Percentiles rank a stretch among this genome's conserved stretches.
phyloP scores from a whole-genome alignment of 53 echinoderm and acorn worm species.

The Paelopatides confundens region DNA sequence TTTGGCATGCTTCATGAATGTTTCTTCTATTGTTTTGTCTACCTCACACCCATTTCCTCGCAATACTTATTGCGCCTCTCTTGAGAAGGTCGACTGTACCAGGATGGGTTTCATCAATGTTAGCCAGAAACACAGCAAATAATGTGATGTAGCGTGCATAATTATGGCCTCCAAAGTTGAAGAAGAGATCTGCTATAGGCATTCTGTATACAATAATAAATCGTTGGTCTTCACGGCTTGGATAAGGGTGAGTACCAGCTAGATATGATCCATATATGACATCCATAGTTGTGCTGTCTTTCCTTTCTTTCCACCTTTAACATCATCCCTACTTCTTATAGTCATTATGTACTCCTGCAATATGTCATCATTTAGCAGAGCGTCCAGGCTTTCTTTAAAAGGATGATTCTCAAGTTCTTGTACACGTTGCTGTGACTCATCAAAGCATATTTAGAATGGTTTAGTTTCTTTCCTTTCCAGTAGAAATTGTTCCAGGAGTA shows the following conservation, averaged over 20 bases:
- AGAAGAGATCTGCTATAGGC: slow-evolving; percentile 58
- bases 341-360: too few species aligned
- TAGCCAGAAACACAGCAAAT: slow-evolving; percentile 29
- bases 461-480: too few species aligned
- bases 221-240: slow-evolving; percentile 70
- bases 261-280: slow-evolving; percentile 67
- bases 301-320: slow-evolving; percentile 48
- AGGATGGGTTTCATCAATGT: slow-evolving; percentile 61
- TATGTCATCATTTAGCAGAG: too few species aligned
- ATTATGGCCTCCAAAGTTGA: slow-evolving; percentile 65
- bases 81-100: slow-evolving; percentile 55
- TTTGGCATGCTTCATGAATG: slow-evolving; percentile 68
- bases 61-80: slow-evolving; percentile 54
- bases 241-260: slow-evolving; percentile 54
- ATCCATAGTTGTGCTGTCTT: slow-evolving; percentile 82
- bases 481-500: too few species aligned
- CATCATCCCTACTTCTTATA: slow-evolving; percentile 43
- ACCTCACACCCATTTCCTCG: slow-evolving; percentile 66
- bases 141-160: slow-evolving; percentile 57
- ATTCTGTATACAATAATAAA: slow-evolving; percentile 47
- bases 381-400: too few species aligned
- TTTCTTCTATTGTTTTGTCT: slow-evolving; percentile 76
- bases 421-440: too few species aligned
- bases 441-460: too few species aligned
- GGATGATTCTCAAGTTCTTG: too few species aligned